Conservation (phyloP, 2,888 invertebrate species). For the Mantis religiosa region DNA sequence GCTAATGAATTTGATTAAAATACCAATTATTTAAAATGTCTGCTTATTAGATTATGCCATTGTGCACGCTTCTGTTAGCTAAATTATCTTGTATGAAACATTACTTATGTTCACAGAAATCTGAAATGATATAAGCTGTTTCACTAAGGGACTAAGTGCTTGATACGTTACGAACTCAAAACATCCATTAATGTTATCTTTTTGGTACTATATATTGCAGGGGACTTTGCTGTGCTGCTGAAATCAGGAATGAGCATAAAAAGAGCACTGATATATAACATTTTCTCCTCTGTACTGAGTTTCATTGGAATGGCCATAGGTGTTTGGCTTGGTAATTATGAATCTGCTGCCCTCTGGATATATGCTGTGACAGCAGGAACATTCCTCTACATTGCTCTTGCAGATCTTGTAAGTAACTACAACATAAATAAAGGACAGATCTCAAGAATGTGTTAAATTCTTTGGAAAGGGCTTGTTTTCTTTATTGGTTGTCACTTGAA, state of each 20-base stretch:
- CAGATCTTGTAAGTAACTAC: slow-evolving; percentile 60
- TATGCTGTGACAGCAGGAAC: slow-evolving; percentile 76
- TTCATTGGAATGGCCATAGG: slow-evolving; percentile 73
- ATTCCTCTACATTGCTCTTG: slow-evolving; percentile 75
- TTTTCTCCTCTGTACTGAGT: slow-evolving; percentile 69
- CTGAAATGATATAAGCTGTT: no score
- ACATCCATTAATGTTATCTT: no score
- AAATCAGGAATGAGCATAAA: slow-evolving; percentile 70
- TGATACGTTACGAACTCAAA: no score
- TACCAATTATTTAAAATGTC: no score
- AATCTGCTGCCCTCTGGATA: slow-evolving; percentile 67
- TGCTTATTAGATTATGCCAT: no score
- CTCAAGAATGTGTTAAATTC: background rate
- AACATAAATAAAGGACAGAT: background rate
- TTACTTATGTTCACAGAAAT: no score
- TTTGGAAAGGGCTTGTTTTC: background rate
- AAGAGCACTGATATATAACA: slow-evolving; percentile 68
- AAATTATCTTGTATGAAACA: no score
- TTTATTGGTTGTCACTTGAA: background rate
- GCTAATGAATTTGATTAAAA: no score
- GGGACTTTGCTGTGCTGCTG: slow-evolving; percentile 75
- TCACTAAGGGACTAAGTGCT: no score
- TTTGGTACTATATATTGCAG: slow-evolving; percentile 36
- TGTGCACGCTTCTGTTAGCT: no score
- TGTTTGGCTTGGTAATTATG: slow-evolving; percentile 65